Evolutionary conservation across 1,140 invertebrate genomes (phyloP).

Genomic region (Plectrocnemia conspersa): DNA sequence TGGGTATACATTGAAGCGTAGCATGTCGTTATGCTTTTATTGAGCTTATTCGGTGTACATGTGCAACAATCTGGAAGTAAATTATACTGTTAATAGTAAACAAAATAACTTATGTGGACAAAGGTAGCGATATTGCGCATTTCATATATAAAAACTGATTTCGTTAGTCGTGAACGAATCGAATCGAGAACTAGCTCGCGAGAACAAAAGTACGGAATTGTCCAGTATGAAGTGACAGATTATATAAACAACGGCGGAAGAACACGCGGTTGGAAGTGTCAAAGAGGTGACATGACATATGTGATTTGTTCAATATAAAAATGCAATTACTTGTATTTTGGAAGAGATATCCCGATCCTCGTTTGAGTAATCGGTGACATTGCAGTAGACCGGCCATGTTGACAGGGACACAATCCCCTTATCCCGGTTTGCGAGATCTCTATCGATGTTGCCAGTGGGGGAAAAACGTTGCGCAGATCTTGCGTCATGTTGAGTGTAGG

Average conservation of each 20-base stretch:
- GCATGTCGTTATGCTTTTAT: not conserved
- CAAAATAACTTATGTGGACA: too few relatives aligned
- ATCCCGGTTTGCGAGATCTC: not conserved
- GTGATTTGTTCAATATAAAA: too few relatives aligned
- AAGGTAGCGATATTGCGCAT: too few relatives aligned
- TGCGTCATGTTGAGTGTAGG: too few relatives aligned
- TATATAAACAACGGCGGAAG: slow-evolving; percentile 2
- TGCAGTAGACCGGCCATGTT: not conserved
- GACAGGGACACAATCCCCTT: not conserved
- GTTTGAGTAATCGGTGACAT: not conserved
- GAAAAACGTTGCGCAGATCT: too few relatives aligned
- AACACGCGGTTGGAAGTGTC: not conserved
- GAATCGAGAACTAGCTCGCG: slow-evolving; percentile 23
- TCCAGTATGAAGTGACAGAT: not conserved
- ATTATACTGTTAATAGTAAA: too few relatives aligned
- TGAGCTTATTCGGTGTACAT: slow-evolving; percentile 1
- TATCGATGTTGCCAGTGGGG: slow-evolving; percentile 6
- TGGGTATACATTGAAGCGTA: not conserved
- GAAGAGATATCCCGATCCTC: not conserved
- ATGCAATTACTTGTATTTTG: not conserved
- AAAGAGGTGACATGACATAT: too few relatives aligned
- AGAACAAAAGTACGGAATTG: slow-evolving; percentile 25
- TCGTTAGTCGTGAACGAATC: too few relatives aligned
- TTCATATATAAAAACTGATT: too few relatives aligned
- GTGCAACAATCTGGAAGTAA: too few relatives aligned